Base-by-base conservation (phyloP, 2,888 invertebrate species). In the Hypercompe scribonia region DNA sequence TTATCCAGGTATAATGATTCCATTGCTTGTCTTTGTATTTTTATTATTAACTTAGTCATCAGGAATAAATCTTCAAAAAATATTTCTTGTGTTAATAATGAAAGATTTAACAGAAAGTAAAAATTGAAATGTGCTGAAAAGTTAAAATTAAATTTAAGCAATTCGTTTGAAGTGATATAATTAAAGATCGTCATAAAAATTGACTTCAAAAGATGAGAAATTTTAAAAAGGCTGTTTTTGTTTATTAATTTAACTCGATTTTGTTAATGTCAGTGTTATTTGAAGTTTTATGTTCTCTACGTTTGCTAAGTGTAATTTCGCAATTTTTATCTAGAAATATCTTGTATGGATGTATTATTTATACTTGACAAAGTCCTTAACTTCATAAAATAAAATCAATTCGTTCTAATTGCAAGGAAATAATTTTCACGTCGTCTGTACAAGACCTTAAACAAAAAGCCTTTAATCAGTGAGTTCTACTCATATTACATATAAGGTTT, bases 61-160 rank as follows among this genome's bases (percentile, higher is more conserved):
- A 10, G 8, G 2, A 24, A 24, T 24, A 39, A 50, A 11, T 54
- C n/a, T 54, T 66, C 21, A 3, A 24, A 66, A 33, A 66, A 33
- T 66, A 66, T 66, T 46, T 0, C 4, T 33, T 66, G 46, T 31
- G 31, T 46, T 21, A 46, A 42, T 24, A 10, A 46, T 66, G 10
- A 66, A 66, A 31, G 24, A 24, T 64, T 66, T 65, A 66, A 71
- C 18, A 28, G 28, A 58, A 58, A 58, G 31, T 15, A 61, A 61
- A n/a, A 58, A 13, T 39, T 66, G 24, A 33, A 54, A 54, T 24
- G 50, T 10, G 50, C 50, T 46, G 15, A 65, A 21, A 39, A 28
- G 63, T 50, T 70, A 1, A 21, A 10, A 36, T 65, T 15, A 64
- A 70, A n/a, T 21, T 34, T 3, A 31, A 46, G 31, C 21, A 65